Percentiles rank a stretch among this genome's conserved stretches.
phyloP scores from a whole-genome alignment of 2,888 invertebrate species.

The Eilema caniola region DNA sequence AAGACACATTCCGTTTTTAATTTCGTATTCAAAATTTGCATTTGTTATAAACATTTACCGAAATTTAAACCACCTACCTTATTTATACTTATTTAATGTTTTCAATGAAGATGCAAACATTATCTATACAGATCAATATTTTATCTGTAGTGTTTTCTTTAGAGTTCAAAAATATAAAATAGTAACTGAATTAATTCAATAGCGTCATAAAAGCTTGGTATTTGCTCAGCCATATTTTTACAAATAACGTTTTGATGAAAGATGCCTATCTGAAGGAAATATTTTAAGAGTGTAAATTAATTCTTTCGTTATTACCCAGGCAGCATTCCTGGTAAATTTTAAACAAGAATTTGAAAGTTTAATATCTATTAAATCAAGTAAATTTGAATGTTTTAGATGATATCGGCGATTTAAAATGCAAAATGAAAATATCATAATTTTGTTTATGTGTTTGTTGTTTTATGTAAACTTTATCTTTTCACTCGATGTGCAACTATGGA shows the following conservation, averaged over 20 bases:
- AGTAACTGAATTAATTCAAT: constrained; percentile 10
- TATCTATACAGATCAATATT: not conserved
- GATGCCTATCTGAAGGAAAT: constrained; percentile 33
- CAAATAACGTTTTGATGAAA: constrained; percentile 35
- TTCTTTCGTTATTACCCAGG: constrained; percentile 30
- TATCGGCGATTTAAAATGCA: not conserved
- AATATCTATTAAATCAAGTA: not conserved
- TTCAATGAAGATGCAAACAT: not conserved
- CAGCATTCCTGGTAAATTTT: not conserved
- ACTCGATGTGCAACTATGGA: not conserved
- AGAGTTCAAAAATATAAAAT: not conserved
- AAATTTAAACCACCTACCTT: not conserved
- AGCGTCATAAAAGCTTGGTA: constrained; percentile 18
- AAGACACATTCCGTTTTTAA: not conserved
- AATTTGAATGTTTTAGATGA: not conserved
- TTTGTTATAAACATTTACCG: not conserved
- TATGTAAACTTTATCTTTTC: not conserved
- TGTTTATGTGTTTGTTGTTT: not conserved
- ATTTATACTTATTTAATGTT: not conserved
- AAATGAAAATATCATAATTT: not conserved
- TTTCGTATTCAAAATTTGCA: not conserved
- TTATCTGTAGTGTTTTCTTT: not conserved
- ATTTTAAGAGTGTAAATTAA: constrained; percentile 35
- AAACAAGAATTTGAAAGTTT: not conserved
- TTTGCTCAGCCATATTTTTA: constrained; percentile 25